These are phyloP conservation scores for Oryctolagus cuniculus DNA, from an alignment of 2,113 vertebrate species.

Conservation along the genomic window DNA sequence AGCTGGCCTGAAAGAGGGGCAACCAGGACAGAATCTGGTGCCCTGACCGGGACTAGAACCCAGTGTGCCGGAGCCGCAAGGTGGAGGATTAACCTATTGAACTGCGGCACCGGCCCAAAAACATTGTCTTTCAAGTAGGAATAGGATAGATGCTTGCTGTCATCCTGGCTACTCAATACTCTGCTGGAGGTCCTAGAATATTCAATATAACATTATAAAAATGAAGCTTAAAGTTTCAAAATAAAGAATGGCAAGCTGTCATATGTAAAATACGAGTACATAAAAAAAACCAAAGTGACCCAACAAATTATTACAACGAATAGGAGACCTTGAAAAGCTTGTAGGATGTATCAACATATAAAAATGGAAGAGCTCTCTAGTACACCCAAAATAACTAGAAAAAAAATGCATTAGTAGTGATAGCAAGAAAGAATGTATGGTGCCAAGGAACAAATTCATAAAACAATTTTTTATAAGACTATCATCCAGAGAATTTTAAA, in stretches of 20 bases:
- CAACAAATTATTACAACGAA: constrained; percentile 17
- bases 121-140: neutral
- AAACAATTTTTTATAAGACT: neutral
- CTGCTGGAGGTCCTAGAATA: neutral
- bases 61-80: too few species aligned
- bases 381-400: neutral
- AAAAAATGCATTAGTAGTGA: constrained; percentile 6
- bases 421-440: neutral
- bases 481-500: neutral
- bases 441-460: neutral
- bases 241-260: neutral
- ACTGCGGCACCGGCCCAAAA: too few species aligned
- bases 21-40: too few species aligned
- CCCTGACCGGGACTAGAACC: too few species aligned
- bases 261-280: neutral
- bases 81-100: too few species aligned
- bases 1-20: too few species aligned
- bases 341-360: neutral
- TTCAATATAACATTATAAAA: neutral
- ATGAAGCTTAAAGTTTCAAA: neutral
- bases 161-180: neutral
- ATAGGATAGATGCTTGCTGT: neutral
- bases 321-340: neutral
- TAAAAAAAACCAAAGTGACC: neutral
- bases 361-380: neutral